Evolutionary conservation across 1,140 invertebrate species (phyloP).

Genomic region (Hesperophylax magnus): DNA sequence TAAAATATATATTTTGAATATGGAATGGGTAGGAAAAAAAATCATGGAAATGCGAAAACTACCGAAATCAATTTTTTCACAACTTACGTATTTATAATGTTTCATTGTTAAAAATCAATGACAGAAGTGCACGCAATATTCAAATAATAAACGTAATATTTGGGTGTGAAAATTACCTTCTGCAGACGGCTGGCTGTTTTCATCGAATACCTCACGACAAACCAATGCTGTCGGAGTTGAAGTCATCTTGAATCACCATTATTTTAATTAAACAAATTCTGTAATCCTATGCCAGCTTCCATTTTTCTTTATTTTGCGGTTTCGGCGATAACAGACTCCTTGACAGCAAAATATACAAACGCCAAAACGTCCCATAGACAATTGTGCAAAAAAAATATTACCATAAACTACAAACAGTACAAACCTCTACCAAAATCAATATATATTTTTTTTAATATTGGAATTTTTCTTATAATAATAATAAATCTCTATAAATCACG

Average conservation of each 20-base stretch:
- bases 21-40: neutral
- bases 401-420: slow-evolving; percentile 2
- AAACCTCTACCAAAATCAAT: slow-evolving; percentile 6
- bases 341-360: slow-evolving; percentile 44
- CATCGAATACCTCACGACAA: slow-evolving; percentile 86
- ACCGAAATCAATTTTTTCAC: neutral
- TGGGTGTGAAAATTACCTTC: slow-evolving; percentile 74
- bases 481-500: too few species aligned
- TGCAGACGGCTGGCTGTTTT: slow-evolving; percentile 82
- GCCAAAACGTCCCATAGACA: slow-evolving; percentile 29
- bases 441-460: neutral
- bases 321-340: slow-evolving; percentile 32
- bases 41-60: too few species aligned
- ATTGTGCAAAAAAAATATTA: neutral
- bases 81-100: neutral
- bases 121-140: slow-evolving; percentile 3
- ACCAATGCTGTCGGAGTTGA: slow-evolving; percentile 73
- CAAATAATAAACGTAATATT: slow-evolving; percentile 22
- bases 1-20: neutral
- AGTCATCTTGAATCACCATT: slow-evolving; percentile 42
- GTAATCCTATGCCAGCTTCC: slow-evolving; percentile 38
- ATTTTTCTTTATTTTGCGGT: slow-evolving; percentile 3
- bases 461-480: too few species aligned
- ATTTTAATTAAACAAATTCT: slow-evolving; percentile 37
- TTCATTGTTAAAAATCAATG: neutral